phyloP scores from a whole-genome alignment of 2,888 invertebrate species.

The Thalpophila matura region DNA sequence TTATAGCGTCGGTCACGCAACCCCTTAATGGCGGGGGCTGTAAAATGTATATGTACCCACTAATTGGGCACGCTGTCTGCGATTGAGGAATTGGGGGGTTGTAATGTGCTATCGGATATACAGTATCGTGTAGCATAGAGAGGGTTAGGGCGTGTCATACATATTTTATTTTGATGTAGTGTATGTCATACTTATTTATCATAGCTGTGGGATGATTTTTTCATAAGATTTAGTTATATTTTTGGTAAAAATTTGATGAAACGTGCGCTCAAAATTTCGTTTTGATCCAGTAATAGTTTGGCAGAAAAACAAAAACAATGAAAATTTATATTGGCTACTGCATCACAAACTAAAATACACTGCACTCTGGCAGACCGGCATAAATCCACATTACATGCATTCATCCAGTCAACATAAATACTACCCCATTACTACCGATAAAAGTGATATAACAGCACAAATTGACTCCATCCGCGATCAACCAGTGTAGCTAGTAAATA shows the following conservation, averaged over 20 bases:
- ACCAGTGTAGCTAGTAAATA: slow-evolving; percentile 39
- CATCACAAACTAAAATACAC: slow-evolving; percentile 11
- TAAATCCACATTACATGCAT: slow-evolving; percentile 22
- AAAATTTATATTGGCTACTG: background rate
- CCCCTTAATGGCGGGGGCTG: slow-evolving; percentile 35
- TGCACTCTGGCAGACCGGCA: background rate
- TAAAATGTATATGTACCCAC: slow-evolving; percentile 42
- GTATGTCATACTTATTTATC: background rate
- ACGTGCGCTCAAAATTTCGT: background rate
- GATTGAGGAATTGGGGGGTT: slow-evolving; percentile 44
- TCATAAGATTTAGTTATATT: background rate
- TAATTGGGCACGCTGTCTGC: slow-evolving; percentile 51
- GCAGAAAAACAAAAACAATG: background rate
- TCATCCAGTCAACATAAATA: slow-evolving; percentile 1
- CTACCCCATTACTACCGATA: slow-evolving; percentile 34
- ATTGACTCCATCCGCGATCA: slow-evolving; percentile 47
- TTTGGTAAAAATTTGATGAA: background rate
- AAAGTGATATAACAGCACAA: slow-evolving; percentile 29
- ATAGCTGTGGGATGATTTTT: background rate
- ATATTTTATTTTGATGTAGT: background rate
- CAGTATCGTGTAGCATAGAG: background rate
- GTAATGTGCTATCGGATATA: slow-evolving; percentile 8
- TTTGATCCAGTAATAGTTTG: background rate
- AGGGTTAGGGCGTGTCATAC: background rate
- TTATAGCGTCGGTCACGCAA: slow-evolving; percentile 68